These are phyloP conservation scores for Merodon equestris DNA, from an alignment of 2,888 invertebrate species.

Conservation along the genomic window DNA sequence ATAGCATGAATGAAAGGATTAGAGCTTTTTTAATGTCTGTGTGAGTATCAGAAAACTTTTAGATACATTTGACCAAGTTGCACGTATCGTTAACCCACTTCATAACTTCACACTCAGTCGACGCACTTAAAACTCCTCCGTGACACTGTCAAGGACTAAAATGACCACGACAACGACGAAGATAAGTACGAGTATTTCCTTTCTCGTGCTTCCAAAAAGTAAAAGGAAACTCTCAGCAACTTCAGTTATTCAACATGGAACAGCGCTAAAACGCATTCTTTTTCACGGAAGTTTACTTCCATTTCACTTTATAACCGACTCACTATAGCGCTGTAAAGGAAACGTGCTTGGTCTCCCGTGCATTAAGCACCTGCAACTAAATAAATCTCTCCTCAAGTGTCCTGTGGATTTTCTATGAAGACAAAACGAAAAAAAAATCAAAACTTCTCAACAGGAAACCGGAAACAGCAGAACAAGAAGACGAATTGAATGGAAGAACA, in stretches of 20 bases:
- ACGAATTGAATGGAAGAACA: not conserved
- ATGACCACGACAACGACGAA: constrained; percentile 17
- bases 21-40: no score
- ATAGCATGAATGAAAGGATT: no score
- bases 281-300: constrained; percentile 64
- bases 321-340: constrained; percentile 19
- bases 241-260: constrained; percentile 40
- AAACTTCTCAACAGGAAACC: constrained; percentile 44
- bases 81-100: no score
- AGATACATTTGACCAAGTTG: no score
- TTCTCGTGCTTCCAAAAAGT: no score
- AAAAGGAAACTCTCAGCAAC: constrained; percentile 12
- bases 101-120: no score
- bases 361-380: constrained; percentile 64
- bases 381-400: constrained; percentile 54
- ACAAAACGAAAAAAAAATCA: constrained; percentile 2
- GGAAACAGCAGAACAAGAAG: constrained; percentile 47
- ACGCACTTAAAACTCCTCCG: not conserved
- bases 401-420: constrained; percentile 26
- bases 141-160: constrained; percentile 1
- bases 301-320: constrained; percentile 47
- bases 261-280: constrained; percentile 61
- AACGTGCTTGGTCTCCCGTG: constrained; percentile 55
- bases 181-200: not conserved
- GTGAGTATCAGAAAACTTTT: no score